Evolutionary conservation across 2,113 vertebrate species (phyloP).

Genomic region (Amazona guildingii): DNA sequence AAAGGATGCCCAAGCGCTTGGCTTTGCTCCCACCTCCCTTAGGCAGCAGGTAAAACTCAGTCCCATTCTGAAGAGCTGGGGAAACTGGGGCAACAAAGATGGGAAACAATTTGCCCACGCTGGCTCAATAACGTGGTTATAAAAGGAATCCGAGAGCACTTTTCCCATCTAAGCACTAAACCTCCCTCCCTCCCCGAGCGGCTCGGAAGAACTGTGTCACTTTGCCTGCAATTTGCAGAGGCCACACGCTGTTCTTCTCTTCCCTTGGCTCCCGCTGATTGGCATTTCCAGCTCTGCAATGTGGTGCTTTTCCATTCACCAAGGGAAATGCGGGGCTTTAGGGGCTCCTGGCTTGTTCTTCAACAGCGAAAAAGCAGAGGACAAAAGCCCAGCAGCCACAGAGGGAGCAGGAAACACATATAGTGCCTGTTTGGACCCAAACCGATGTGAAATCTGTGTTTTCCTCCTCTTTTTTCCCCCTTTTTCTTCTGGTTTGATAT

Average conservation of each 20-base stretch:
- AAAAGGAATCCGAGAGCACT: not conserved
- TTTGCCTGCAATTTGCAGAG: not conserved
- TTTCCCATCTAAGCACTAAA: not conserved
- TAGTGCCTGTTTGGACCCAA: not conserved
- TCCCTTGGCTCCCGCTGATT: not conserved
- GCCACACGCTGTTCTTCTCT: conserved; percentile 17
- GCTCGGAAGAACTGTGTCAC: conserved; percentile 2
- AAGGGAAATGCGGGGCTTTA: accelerated
- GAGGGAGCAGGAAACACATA: not conserved
- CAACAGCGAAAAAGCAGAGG: accelerated
- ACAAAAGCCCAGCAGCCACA: not conserved
- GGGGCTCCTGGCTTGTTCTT: not conserved
- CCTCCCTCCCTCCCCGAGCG: not conserved
- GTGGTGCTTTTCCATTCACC: not conserved
- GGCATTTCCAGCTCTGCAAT: not conserved
- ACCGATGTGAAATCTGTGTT: not conserved
- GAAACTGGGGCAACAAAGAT: not conserved
- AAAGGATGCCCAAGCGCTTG: not conserved
- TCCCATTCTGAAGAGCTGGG: not conserved
- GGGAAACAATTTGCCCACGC: not conserved
- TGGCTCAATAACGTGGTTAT: not conserved
- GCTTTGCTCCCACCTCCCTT: not conserved
- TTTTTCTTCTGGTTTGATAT: not conserved
- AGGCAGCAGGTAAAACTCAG: not conserved
- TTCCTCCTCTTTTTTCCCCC: not conserved